Percentiles rank a stretch among this genome's conserved stretches.
phyloP scores from a whole-genome alignment of 1,140 invertebrate genomes.

The Ostrea edulis region DNA sequence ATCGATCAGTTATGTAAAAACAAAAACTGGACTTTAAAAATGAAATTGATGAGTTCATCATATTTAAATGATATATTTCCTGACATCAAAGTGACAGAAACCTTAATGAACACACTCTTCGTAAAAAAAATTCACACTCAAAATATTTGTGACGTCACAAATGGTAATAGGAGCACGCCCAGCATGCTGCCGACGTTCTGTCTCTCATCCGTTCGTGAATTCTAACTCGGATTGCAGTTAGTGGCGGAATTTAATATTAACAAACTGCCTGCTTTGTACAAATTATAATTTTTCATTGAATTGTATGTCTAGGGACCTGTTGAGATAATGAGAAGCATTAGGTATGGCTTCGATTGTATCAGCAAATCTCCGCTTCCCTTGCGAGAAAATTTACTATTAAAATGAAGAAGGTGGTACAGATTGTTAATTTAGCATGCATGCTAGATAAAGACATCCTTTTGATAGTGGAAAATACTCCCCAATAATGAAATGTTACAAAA shows the following conservation, averaged over 20 bases:
- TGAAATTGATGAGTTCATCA: not conserved
- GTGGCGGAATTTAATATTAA: conserved; percentile 22
- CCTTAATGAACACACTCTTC: not conserved
- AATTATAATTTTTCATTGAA: conserved; percentile 40
- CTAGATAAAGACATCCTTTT: not conserved
- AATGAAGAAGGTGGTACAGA: not conserved
- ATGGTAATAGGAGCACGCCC: not conserved
- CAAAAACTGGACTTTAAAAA: not conserved
- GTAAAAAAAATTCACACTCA: not conserved
- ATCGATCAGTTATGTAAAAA: too few species aligned
- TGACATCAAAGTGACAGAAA: not conserved
- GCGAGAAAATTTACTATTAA: not conserved
- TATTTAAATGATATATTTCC: not conserved
- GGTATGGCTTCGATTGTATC: conserved; percentile 16
- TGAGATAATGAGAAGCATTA: conserved; percentile 17
- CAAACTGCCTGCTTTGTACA: conserved; percentile 19
- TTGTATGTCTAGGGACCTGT: conserved; percentile 7
- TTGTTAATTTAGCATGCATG: not conserved
- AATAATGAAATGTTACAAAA: too few species aligned
- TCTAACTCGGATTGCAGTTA: conserved; percentile 24
- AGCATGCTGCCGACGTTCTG: not conserved
- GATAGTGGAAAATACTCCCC: too few species aligned
- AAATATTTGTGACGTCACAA: conserved; percentile 25
- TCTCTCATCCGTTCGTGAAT: not conserved
- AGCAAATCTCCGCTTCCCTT: not conserved